Base-by-base conservation (phyloP, 2,797 vertebrate species). In the Catostomus latipinnis region DNA sequence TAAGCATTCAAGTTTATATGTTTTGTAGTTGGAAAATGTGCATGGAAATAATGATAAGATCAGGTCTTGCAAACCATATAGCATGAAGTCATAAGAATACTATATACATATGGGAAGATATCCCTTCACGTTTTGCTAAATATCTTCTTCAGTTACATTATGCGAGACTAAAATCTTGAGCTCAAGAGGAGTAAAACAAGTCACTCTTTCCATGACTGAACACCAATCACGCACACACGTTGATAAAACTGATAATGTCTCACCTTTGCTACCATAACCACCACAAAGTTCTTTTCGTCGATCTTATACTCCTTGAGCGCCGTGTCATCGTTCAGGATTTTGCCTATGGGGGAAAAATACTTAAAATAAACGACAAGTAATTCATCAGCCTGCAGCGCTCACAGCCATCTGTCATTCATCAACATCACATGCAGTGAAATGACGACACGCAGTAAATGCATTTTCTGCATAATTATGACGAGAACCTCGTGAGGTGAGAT, bases 201-300 rank as follows among this genome's bases (percentile, higher is more conserved):
- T 34, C 34, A 4, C 34, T 34, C 34, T 34, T 22, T 22, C 22
- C 3, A 14, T 8, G 7, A 3, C 6, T 6, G 18, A 10, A 9
- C 5, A 69, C 7, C 49, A 12, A 9, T 1, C 50, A 34, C 16
- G 5, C 8, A 52, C 49, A 50, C 6, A 16, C 22, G 13, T n/a
- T 6, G 34, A 34, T 34, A 13, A 48, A 4, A 6, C 6, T 65
- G 61, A 52, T 22, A 46, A 74, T 4, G 9, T 43, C 94, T 90
- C 87, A 98, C 97, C 94, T 99, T 98, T 90, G 97, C 96, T 90
- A 98, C 96, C 97, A 99, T 98, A 90, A 98, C 94, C 82, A 98
- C 97, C 91, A 98, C 97, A 85, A 99, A 98, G 91, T 97, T 99
- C 92, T 97, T 98, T 91, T 99, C 96, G 81, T 95, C 96, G 70